Conservation (phyloP, 2,888 invertebrate species). For the Leptopterna dolabrata region DNA sequence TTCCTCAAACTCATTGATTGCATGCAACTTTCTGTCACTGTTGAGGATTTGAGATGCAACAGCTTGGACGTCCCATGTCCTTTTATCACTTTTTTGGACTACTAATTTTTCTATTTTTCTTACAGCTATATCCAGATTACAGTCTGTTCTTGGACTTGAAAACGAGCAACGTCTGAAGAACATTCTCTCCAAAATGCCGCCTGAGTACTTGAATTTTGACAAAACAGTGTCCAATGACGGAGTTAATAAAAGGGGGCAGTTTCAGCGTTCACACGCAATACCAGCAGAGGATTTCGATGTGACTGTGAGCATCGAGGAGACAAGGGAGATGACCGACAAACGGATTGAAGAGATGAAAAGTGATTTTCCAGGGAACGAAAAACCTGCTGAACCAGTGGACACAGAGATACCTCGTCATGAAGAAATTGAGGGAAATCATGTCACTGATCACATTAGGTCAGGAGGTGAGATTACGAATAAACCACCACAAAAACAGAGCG, state of each 20-base stretch:
- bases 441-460: too few relatives aligned
- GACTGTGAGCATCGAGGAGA: background rate
- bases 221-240: background rate
- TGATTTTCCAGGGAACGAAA: too few relatives aligned
- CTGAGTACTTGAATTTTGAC: background rate
- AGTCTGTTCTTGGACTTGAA: background rate
- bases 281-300: background rate
- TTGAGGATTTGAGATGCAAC: too few relatives aligned
- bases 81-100: too few relatives aligned
- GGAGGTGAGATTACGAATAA: too few relatives aligned
- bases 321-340: background rate
- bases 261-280: background rate
- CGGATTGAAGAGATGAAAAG: too few relatives aligned
- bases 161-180: slow-evolving; percentile 7
- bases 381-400: too few relatives aligned
- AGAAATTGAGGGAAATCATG: too few relatives aligned
- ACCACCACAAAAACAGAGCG: too few relatives aligned
- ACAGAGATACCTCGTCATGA: too few relatives aligned
- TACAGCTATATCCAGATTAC: background rate
- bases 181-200: background rate
- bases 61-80: too few relatives aligned
- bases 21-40: background rate
- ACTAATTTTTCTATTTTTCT: background rate
- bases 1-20: background rate
- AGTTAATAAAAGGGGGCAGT: background rate